Evolutionary conservation across 2,888 invertebrate genomes (phyloP), one percentile per base, ranked within the genome.

Genomic region (Allolobophora icterica): DNA sequence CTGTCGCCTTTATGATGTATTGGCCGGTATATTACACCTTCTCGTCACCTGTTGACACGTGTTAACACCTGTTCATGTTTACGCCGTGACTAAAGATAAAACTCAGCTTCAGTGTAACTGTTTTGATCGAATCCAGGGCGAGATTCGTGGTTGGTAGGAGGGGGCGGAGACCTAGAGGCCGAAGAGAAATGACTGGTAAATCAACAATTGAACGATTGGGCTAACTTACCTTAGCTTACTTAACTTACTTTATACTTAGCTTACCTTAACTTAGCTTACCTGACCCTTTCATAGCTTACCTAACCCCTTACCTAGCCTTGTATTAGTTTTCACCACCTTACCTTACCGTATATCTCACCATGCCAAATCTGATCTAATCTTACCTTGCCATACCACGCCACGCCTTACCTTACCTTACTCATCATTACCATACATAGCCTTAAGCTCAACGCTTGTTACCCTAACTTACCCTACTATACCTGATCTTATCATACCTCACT

Each of bases 1-100:
- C 71, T n/a, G 71, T 71, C 71, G n/a, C 58, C n/a, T 71, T 30
- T 71, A 71, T n/a, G 71, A 71, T 71, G 30, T n/a, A 71, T n/a
- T 71, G 30, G 8, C 5, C 4, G 71, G 11, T n/a, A n/a, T n/a
- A n/a, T 71, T n/a, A 71, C n/a, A n/a, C 71, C 11, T 71, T 71
- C n/a, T 71, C 71, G 11, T 71, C 71, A 71, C 71, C 71, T 71
- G 71, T 71, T 71, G n/a, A 71, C 71, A 71, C 71, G 11, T 71
- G 71, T n/a, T 71, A 71, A 71, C 71, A 71, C 71, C 71, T n/a
- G n/a, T 71, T 30, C 71, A n/a, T 71, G 71, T 71, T 71, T 71
- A 71, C 13, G 8, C 71, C 71, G 71, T 71, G 71, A 71, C 30
- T n/a, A 71, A 8, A 71, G 71, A 71, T 11, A 30, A n/a, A 30